Base-by-base conservation (phyloP, 2,113 vertebrate species). In the Upupa epops region DNA sequence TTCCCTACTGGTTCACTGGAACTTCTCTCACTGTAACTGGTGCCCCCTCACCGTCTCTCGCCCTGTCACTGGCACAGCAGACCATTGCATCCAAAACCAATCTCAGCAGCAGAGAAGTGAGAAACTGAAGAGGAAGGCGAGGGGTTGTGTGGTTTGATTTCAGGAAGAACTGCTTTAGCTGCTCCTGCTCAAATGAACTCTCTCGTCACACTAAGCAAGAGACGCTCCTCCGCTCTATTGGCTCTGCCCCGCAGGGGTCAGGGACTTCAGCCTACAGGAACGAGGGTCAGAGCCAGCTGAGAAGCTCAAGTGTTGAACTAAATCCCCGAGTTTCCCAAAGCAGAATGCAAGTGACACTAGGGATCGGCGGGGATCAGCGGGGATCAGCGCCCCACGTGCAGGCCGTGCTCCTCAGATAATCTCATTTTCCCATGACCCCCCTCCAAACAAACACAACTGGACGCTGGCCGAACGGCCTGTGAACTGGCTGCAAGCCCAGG, bases 401-500 rank as follows among this genome's bases (percentile, higher is more conserved):
- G 74, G 80, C 88, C 70, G 69, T 92, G 65, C 88, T 74, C 83
- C 86, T 93, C 76, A 71, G 86, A 81, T 80, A 83, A 94, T 83
- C 66, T 56, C 74, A 78, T 92, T 92, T 95, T 95, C 90, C 93
- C 88, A 91, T 1, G 21, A 31, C 52, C 61, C 79, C 89, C 90
- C 85, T 91, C 60, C 73, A 60, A 92, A 81, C 76, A 49, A 90
- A 88, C 76, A 83, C 65, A 63, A 48, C 2, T 92, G 83, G 52
- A 45, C 37, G 28, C 65, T 75, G 77, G 88, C 86, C 90, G 92
- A 93, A 83, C 34, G 88, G 60, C 49, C 4, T 22, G 83, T 34
- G 65, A 83, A 66, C 88, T 94, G 91, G 85, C 89, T 92, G 71
- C 51, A 26, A 72, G 91, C 89, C 93, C 89, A 87, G 81, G 54